Percentiles rank a stretch among this genome's conserved stretches.
Evolutionary conservation across 2,888 invertebrate genomes (phyloP).

Genomic region (Lysandra coridon): DNA sequence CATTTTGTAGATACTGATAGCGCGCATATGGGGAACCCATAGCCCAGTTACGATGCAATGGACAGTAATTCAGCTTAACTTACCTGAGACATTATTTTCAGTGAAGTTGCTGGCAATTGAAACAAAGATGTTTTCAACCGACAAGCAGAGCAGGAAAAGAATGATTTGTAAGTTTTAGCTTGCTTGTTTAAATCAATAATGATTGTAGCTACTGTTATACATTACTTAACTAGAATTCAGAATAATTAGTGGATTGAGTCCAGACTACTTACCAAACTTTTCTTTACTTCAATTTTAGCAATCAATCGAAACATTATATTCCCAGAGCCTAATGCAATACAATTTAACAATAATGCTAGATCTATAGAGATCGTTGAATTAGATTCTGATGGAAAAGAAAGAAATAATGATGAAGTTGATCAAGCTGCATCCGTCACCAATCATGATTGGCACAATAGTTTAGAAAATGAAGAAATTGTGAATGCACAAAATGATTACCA

Average conservation of each 20-base stretch:
- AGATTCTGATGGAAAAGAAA: conserved; percentile 44
- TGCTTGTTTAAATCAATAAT: background rate
- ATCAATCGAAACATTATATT: conserved; percentile 41
- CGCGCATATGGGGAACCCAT: too few relatives aligned
- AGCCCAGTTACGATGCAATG: too few relatives aligned
- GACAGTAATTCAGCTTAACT: too few relatives aligned
- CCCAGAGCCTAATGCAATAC: conserved; percentile 35
- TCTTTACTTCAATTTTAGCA: conserved; percentile 38
- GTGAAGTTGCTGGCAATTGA: background rate
- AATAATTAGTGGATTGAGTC: background rate
- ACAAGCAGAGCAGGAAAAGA: background rate
- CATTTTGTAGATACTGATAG: background rate
- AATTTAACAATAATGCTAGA: conserved; percentile 34
- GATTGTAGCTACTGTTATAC: too few relatives aligned
- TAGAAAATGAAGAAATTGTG: conserved; percentile 49
- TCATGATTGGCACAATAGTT: conserved; percentile 40
- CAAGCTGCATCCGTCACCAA: conserved; percentile 37
- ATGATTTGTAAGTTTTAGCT: background rate
- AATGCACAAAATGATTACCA: conserved; percentile 1
- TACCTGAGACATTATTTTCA: background rate
- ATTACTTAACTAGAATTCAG: background rate
- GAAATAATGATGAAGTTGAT: conserved; percentile 14
- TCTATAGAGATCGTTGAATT: conserved; percentile 62
- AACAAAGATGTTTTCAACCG: background rate
- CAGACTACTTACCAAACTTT: background rate